Conservation (phyloP, 2,888 invertebrate genomes). For the Agrochola circellaris region DNA sequence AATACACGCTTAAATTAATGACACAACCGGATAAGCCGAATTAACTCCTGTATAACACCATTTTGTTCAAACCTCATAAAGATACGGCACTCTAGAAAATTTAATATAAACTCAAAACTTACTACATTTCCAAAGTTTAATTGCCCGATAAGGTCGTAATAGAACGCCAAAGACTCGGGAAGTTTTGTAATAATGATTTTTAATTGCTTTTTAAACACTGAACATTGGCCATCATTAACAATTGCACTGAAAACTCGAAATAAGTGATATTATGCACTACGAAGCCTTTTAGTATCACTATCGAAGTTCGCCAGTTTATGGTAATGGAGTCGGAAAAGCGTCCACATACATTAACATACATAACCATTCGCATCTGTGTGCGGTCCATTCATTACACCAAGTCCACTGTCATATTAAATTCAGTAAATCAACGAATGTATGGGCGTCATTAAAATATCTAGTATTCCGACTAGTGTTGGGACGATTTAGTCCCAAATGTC, state of each 20-base stretch:
- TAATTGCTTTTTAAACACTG: conserved; percentile 51
- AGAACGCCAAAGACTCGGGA: conserved; percentile 43
- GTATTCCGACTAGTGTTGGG: conserved; percentile 36
- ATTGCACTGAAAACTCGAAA: conserved; percentile 43
- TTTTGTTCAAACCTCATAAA: conserved; percentile 37
- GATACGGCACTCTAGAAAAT: conserved; percentile 29
- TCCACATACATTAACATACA: conserved; percentile 54
- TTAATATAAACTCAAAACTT: conserved; percentile 52
- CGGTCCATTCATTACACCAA: conserved; percentile 57
- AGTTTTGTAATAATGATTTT: conserved; percentile 62
- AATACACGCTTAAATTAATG: conserved; percentile 41
- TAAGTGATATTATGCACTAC: conserved; percentile 48
- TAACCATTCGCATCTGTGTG: conserved; percentile 44
- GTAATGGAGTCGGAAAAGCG: conserved; percentile 62
- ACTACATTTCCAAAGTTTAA: conserved; percentile 48
- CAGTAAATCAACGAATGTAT: conserved; percentile 60
- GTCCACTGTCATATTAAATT: conserved; percentile 61
- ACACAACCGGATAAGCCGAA: conserved; percentile 28
- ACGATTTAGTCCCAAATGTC: conserved; percentile 47
- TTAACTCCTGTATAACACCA: conserved; percentile 29
- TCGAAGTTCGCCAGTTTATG: conserved; percentile 60
- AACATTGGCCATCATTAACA: conserved; percentile 47
- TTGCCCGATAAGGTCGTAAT: conserved; percentile 49
- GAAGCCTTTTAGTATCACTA: conserved; percentile 59
- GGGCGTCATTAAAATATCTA: conserved; percentile 51